Evolutionary conservation across 2,113 vertebrate species (phyloP).

Genomic region (Python bivittatus): DNA sequence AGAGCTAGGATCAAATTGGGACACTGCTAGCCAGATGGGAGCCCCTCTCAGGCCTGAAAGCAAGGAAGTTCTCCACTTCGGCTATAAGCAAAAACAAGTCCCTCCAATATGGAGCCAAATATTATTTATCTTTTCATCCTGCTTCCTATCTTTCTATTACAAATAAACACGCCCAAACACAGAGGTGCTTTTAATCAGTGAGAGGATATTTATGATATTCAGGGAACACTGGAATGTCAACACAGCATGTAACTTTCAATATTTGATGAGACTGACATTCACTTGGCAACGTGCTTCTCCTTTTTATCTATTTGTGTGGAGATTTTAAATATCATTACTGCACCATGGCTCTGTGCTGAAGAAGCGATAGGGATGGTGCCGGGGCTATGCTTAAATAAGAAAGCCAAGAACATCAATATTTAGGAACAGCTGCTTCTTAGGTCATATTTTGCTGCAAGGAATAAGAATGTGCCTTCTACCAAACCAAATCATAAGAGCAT

Average conservation of each 20-base stretch:
- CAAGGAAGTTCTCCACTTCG: neutral
- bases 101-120: neutral
- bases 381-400: neutral
- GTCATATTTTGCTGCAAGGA: neutral
- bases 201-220: neutral
- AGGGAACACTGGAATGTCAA: neutral
- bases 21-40: neutral
- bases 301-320: neutral
- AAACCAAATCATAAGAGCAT: neutral
- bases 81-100: neutral
- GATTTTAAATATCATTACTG: neutral
- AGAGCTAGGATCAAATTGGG: neutral
- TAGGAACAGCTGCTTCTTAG: neutral
- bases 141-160: neutral
- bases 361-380: neutral
- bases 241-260: neutral
- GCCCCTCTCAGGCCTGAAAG: neutral
- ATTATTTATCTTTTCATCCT: neutral
- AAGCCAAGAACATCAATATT: neutral
- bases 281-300: neutral
- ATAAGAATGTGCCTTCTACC: neutral
- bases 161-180: neutral
- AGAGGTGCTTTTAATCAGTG: neutral
- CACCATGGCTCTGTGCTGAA: neutral
- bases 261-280: slow-evolving; percentile 9